Conservation (phyloP, 1,140 invertebrate species). For the Brachionus calyciflorus region DNA sequence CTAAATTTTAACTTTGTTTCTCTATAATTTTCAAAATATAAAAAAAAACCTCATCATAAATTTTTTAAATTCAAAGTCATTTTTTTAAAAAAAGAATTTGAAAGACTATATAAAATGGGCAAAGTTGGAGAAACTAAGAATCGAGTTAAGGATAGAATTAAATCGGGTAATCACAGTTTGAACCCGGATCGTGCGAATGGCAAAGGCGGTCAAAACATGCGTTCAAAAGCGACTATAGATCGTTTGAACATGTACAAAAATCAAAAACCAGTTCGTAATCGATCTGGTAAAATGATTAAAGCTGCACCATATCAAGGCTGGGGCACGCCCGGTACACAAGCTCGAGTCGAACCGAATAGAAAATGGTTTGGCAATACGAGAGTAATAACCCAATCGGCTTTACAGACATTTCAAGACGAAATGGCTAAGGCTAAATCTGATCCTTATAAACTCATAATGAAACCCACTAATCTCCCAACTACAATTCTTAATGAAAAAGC, state of each 20-base stretch:
- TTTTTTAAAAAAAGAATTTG: too few species aligned
- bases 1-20: too few species aligned
- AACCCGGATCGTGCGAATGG: constrained; percentile 38
- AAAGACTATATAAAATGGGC: not conserved
- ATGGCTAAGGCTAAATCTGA: constrained; percentile 87
- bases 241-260: constrained; percentile 95
- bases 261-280: constrained; percentile 88
- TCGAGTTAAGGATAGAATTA: constrained; percentile 4
- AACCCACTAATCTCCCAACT: constrained; percentile 86
- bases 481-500: constrained; percentile 88
- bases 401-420: constrained; percentile 96
- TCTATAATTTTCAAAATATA: too few species aligned
- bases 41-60: too few species aligned
- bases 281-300: constrained; percentile 82
- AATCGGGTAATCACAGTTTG: constrained; percentile 42
- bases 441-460: constrained; percentile 96
- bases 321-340: constrained; percentile 80
- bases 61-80: too few species aligned
- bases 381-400: constrained; percentile 80
- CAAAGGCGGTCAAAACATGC: constrained; percentile 34
- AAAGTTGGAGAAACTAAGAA: not conserved
- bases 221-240: constrained; percentile 80
- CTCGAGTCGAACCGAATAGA: constrained; percentile 90
- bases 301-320: constrained; percentile 90
- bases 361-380: constrained; percentile 89